Percentiles rank a stretch among this genome's conserved stretches.
phyloP scores from a whole-genome alignment of 2,888 invertebrate genomes.

The Pyralis farinalis region DNA sequence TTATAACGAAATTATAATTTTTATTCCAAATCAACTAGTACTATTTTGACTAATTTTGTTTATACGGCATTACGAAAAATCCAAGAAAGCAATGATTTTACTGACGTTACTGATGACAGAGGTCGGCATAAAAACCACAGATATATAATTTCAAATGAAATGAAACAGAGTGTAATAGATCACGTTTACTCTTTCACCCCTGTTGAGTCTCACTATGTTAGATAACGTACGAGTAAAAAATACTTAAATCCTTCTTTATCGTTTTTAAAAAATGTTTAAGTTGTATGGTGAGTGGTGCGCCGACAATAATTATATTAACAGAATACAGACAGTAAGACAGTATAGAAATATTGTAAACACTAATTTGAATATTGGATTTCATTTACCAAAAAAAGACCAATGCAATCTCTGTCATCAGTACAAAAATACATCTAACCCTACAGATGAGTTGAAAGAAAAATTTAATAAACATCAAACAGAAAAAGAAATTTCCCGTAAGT shows the following conservation, averaged over 20 bases:
- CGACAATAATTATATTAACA: conserved; percentile 1
- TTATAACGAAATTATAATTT: too few species aligned
- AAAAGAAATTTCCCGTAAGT: too few species aligned
- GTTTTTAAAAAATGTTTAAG: conserved; percentile 15
- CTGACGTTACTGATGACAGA: conserved; percentile 12
- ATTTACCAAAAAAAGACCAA: background rate
- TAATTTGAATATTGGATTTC: background rate
- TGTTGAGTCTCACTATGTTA: conserved; percentile 13
- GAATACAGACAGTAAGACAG: conserved; percentile 1
- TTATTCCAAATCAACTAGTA: too few species aligned
- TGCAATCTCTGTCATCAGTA: too few species aligned
- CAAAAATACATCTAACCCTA: too few species aligned
- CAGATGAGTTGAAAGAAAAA: too few species aligned
- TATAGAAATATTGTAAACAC: background rate
- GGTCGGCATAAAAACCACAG: conserved; percentile 15
- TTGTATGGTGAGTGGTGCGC: conserved; percentile 14
- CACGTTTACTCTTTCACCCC: conserved; percentile 14
- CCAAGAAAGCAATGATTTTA: conserved; percentile 5
- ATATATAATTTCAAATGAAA: conserved; percentile 10
- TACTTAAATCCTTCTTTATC: conserved; percentile 15
- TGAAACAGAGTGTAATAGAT: conserved; percentile 16
- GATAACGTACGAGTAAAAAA: conserved; percentile 14
- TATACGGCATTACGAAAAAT: conserved; percentile 3
- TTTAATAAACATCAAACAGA: too few species aligned
- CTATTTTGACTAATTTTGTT: too few species aligned